These are phyloP conservation scores for Cynocephalus volans DNA, from an alignment of 2,113 vertebrate genomes.

Conservation along the genomic window DNA sequence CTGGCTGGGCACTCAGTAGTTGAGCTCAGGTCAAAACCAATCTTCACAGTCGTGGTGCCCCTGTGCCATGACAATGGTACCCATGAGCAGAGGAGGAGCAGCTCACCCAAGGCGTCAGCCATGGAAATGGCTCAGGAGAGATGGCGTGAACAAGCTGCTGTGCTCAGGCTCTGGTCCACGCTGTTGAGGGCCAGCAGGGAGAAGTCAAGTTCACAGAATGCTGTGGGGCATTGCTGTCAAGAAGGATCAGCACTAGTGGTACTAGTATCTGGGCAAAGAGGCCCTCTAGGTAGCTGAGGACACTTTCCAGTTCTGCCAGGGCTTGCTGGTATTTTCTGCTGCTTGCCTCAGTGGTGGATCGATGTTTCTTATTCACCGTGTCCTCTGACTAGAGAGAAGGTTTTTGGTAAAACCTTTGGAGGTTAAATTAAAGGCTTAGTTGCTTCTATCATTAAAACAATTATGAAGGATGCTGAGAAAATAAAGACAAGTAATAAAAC, in stretches of 20 bases:
- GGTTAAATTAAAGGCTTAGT: neutral
- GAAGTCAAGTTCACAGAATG: conserved; percentile 97
- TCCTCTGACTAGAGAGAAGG: conserved; percentile 87
- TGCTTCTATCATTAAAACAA: neutral
- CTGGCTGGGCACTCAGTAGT: conserved; percentile 93
- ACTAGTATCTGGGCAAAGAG: conserved; percentile 95
- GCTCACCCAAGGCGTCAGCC: conserved; percentile 95
- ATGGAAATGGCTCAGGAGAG: conserved; percentile 96
- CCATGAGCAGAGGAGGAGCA: conserved; percentile 89
- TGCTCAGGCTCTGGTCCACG: conserved; percentile 90
- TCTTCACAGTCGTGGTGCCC: conserved; percentile 95
- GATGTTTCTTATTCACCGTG: conserved; percentile 83
- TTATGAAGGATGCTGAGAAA: neutral
- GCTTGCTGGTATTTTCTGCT: conserved; percentile 92
- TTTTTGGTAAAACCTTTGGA: neutral
- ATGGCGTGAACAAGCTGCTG: conserved; percentile 92
- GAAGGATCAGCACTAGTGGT: conserved; percentile 95
- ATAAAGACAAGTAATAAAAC: neutral
- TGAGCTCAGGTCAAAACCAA: conserved; percentile 96
- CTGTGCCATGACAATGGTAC: conserved; percentile 92
- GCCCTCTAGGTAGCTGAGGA: conserved; percentile 93
- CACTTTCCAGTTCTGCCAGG: conserved; percentile 92
- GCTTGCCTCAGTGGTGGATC: conserved; percentile 76
- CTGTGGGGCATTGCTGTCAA: conserved; percentile 95
- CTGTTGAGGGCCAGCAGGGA: conserved; percentile 89